Conservation (phyloP, 2,113 vertebrate species). For the Opisthocomus hoazin region DNA sequence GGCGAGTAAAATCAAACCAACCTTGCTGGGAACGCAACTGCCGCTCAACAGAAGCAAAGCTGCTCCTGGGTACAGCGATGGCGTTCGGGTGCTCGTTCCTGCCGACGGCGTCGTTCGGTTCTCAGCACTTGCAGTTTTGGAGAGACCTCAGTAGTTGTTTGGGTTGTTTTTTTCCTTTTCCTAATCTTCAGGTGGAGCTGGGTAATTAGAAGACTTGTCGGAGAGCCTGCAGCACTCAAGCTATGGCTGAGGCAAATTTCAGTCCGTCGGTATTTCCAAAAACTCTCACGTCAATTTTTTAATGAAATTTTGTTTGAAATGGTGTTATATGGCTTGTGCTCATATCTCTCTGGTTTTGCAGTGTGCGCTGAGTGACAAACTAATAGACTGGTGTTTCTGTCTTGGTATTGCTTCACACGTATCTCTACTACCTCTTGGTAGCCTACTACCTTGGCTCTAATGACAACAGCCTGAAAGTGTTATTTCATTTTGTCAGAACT, state of each 20-base stretch:
- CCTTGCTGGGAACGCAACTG: not conserved
- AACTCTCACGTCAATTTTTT: not conserved
- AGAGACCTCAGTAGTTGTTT: not conserved
- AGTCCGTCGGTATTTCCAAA: not conserved
- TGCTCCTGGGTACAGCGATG: not conserved
- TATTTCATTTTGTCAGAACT: not conserved
- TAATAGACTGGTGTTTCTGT: not conserved
- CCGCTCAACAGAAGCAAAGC: no score
- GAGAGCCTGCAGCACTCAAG: no score
- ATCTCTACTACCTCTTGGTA: not conserved
- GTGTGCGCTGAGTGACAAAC: not conserved
- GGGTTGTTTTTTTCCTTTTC: not conserved
- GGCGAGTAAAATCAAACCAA: not conserved
- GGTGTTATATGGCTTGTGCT: not conserved
- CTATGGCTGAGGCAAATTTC: not conserved
- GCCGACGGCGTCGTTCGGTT: rapidly evolving
- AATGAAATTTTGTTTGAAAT: not conserved
- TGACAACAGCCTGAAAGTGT: not conserved
- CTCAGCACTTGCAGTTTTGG: not conserved
- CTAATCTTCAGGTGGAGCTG: not conserved
- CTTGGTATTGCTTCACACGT: not conserved
- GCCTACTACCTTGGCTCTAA: no score
- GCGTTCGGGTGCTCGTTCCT: not conserved
- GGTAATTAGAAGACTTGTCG: rapidly evolving
- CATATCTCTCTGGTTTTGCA: not conserved